Evolutionary conservation across 2,113 vertebrate species (phyloP), one percentile per base, ranked within the genome.

Genomic region (Oryzias javanicus): DNA sequence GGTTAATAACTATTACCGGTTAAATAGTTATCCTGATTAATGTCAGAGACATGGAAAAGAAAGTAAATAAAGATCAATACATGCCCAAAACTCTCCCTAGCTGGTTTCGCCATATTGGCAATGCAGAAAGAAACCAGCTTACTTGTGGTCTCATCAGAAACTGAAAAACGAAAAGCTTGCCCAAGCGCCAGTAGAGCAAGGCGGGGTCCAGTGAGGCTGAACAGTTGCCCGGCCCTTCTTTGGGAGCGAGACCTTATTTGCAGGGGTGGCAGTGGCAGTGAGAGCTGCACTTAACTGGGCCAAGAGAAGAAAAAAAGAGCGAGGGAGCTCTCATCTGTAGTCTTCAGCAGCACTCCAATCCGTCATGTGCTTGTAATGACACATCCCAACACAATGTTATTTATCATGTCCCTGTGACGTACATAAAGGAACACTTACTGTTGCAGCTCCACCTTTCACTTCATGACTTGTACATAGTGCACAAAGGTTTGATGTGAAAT

Each of bases 231-330:
- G 35, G 70, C 55, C 55, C 60, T 54, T 69, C 55, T 59, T 60
- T 57, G 67, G 69, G 69, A 74, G 41, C 17, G 6, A 72, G 67
- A 81, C 64, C 68, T 80, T 63, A 80, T 83, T 82, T 80, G 67
- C 64, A 54, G 63, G 52, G 72, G 72, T 81, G 69, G 70, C 65
- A 49, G 70, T 63, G 52, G 71, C 67, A 64, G 53, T 60, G 50
- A 55, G 66, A 72, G 74, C 55, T 19, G 44, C 64, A 52, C 52
- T 65, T 60, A 64, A 52, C 60, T 24, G 13, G 18, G 47, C 49
- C 47, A 45, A 45, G 62, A 57, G 42, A 25, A 18, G 13, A 22
- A 24, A 12, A 27, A 27, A 29, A n/a, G n/a, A 24, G 18, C 29
- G 24, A 45, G 20, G 15, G 45, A 56, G 63, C 63, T 76, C 66